Evolutionary conservation across 2,888 invertebrate genomes (phyloP).

Genomic region (Scrobipalpa atriplicella): DNA sequence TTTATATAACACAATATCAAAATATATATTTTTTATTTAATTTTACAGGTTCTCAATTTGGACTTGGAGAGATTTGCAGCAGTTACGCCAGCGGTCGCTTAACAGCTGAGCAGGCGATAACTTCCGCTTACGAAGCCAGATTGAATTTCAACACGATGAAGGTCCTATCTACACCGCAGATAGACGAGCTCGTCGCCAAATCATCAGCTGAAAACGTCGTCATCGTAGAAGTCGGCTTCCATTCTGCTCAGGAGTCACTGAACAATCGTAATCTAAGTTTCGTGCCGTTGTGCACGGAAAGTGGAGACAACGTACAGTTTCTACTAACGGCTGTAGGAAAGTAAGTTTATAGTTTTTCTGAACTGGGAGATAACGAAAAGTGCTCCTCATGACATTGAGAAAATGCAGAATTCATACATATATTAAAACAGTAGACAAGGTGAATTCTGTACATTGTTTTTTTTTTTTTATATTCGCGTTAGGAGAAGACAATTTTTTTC

Average conservation of each 20-base stretch:
- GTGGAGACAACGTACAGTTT: not conserved
- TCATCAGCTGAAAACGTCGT: not conserved
- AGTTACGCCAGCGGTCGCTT: not conserved
- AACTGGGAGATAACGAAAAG: too few relatives aligned
- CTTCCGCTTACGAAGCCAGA: not conserved
- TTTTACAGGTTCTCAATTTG: not conserved
- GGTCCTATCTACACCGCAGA: not conserved
- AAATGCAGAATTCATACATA: too few relatives aligned
- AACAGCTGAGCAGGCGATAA: not conserved
- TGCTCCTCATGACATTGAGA: too few relatives aligned
- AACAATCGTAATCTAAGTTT: not conserved
- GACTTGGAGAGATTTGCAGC: not conserved
- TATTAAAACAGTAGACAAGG: too few relatives aligned
- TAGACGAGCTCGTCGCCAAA: not conserved
- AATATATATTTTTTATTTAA: too few relatives aligned
- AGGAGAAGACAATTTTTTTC: too few relatives aligned
- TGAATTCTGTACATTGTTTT: too few relatives aligned
- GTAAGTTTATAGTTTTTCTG: conserved; percentile 1
- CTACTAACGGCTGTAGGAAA: not conserved
- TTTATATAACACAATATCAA: too few relatives aligned
- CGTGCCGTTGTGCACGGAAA: not conserved
- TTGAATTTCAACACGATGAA: not conserved
- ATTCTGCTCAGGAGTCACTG: not conserved
- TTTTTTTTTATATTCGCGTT: too few relatives aligned
- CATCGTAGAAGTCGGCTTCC: not conserved